Conservation (phyloP, 2,888 invertebrate species). For the Sminthurides aquaticus region DNA sequence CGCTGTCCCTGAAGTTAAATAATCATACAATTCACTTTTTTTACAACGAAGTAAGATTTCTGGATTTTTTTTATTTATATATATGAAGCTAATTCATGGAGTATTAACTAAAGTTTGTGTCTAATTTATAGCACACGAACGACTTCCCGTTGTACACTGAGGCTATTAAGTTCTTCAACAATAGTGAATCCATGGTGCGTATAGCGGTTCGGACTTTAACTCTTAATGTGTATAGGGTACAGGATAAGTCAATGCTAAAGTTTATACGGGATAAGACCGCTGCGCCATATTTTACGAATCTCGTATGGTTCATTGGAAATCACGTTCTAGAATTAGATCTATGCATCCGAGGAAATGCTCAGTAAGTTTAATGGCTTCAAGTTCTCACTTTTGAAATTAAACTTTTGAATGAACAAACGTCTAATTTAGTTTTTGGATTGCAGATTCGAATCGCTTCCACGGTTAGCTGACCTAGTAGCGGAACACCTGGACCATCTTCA, state of each 20-base stretch:
- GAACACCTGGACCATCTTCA: constrained; percentile 96
- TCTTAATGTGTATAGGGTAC: constrained; percentile 90
- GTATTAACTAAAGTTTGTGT: not conserved
- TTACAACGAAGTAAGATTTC: constrained; percentile 81
- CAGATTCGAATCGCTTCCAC: constrained; percentile 83
- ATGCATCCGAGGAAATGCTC: constrained; percentile 89
- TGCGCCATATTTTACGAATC: constrained; percentile 95
- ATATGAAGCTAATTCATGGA: not conserved
- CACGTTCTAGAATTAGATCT: constrained; percentile 91
- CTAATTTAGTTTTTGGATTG: not conserved
- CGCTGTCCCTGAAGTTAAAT: constrained; percentile 92
- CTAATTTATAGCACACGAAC: constrained; percentile 72
- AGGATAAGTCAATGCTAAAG: constrained; percentile 87
- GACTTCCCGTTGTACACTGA: constrained; percentile 99
- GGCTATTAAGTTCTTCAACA: constrained; percentile 98
- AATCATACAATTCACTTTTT: constrained; percentile 99
- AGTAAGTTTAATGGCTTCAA: constrained; percentile 58
- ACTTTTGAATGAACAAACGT: not conserved
- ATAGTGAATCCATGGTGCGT: constrained; percentile 96
- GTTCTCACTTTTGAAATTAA: not conserved
- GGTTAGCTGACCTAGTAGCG: constrained; percentile 86
- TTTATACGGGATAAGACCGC: constrained; percentile 95
- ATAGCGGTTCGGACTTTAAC: constrained; percentile 97
- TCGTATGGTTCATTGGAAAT: constrained; percentile 98
- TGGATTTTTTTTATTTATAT: no score